These are phyloP conservation scores for Brachionus asplanchnoidis DNA, from an alignment of 1,140 invertebrate species.

Conservation along the genomic window DNA sequence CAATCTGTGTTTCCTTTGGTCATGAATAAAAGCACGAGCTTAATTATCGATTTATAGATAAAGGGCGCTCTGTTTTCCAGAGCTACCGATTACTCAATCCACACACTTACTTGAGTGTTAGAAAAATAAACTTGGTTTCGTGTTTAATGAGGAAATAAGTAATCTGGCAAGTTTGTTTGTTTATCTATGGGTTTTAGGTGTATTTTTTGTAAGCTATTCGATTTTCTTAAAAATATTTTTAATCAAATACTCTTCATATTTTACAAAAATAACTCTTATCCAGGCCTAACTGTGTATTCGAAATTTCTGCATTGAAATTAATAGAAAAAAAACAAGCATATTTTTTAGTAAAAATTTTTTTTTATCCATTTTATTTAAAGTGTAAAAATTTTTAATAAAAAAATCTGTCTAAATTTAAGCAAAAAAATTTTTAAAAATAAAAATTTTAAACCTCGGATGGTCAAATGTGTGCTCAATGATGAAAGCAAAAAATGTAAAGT, in stretches of 20 bases:
- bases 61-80: background rate
- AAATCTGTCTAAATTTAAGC: too few species aligned
- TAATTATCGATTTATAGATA: conserved; percentile 18
- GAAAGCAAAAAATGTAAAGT: too few species aligned
- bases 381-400: too few species aligned
- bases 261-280: too few species aligned
- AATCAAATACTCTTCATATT: background rate
- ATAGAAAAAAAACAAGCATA: too few species aligned
- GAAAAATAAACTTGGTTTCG: background rate
- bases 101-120: background rate
- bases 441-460: too few species aligned
- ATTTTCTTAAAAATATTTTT: background rate
- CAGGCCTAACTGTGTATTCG: too few species aligned
- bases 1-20: background rate
- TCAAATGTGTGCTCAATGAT: too few species aligned
- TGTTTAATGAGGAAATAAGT: background rate
- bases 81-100: background rate
- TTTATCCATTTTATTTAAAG: too few species aligned
- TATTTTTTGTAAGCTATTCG: background rate
- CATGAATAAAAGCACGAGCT: background rate
- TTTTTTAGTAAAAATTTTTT: too few species aligned
- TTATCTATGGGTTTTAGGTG: background rate
- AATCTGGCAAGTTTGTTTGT: background rate
- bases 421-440: too few species aligned
- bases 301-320: too few species aligned